phyloP scores from a whole-genome alignment of 2,113 vertebrate genomes.

The Xenopus borealis region DNA sequence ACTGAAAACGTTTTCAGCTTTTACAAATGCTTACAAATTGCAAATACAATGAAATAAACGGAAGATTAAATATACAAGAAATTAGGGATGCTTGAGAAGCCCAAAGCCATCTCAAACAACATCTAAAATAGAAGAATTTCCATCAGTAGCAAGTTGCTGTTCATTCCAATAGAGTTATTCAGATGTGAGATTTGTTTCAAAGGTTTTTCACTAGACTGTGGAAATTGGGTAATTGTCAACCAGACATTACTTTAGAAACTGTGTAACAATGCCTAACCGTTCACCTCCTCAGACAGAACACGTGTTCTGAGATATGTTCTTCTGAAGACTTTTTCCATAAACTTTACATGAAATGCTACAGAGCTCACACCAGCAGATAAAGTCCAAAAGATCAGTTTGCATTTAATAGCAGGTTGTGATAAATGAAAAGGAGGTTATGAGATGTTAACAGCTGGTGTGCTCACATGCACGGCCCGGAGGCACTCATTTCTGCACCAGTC shows the following conservation, averaged over 20 bases:
- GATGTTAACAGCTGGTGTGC: neutral
- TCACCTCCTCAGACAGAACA: neutral
- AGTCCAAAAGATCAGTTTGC: neutral
- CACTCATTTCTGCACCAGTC: slow-evolving; percentile 17
- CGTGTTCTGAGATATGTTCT: neutral
- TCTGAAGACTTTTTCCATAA: neutral
- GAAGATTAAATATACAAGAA: too few species aligned
- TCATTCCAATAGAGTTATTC: neutral
- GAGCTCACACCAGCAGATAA: neutral
- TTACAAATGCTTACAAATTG: too few species aligned
- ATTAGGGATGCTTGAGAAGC: too few species aligned
- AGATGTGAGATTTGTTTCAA: neutral
- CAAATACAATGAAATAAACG: too few species aligned
- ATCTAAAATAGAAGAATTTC: neutral
- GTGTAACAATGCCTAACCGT: neutral
- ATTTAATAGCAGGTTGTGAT: slow-evolving; percentile 5
- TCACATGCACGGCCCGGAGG: slow-evolving; percentile 21
- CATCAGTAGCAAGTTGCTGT: neutral
- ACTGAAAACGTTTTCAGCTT: too few species aligned
- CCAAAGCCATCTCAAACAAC: neutral
- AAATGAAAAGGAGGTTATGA: neutral
- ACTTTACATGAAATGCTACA: neutral
- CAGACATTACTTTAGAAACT: neutral
- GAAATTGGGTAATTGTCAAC: neutral
- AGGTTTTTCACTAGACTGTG: neutral